Conservation (phyloP, 37 sponge, comb jelly and placozoan genomes). For the Hexactinellida sp. region DNA sequence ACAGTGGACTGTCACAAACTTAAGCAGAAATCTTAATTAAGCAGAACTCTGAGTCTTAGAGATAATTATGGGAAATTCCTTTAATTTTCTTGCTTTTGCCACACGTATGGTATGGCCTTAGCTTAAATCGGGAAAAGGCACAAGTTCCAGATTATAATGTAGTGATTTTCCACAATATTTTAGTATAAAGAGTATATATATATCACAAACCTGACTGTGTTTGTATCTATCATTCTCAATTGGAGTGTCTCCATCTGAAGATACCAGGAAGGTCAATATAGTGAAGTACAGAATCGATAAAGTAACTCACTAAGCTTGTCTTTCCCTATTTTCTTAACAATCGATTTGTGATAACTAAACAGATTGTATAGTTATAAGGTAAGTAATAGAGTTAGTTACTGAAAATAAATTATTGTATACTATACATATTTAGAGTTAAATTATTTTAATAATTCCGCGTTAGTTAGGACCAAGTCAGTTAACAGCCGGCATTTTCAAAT, state of each 20-base stretch:
- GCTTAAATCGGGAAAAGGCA: too few species aligned
- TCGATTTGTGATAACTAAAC: conserved; percentile 25
- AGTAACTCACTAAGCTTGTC: conserved; percentile 27
- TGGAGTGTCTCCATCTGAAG: conserved; percentile 25
- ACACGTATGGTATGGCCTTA: too few species aligned
- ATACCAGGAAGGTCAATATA: background rate
- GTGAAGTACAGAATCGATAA: background rate
- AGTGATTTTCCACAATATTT: too few species aligned
- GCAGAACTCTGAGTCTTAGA: too few species aligned
- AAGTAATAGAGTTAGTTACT: background rate
- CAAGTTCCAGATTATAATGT: too few species aligned
- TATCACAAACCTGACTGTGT: conserved; percentile 31
- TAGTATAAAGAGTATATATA: background rate
- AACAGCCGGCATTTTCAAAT: too few species aligned
- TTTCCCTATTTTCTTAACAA: conserved; percentile 21
- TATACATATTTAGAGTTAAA: too few species aligned
- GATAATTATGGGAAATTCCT: background rate
- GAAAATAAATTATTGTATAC: too few species aligned
- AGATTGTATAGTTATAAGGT: background rate
- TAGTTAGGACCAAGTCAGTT: too few species aligned
- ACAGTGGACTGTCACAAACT: too few species aligned
- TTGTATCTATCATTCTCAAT: conserved; percentile 44
- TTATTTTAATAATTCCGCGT: too few species aligned
- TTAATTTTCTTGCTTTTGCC: background rate
- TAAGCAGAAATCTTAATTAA: background rate